Conservation (phyloP, 2,888 invertebrate genomes). For the Oscheius sp. region DNA sequence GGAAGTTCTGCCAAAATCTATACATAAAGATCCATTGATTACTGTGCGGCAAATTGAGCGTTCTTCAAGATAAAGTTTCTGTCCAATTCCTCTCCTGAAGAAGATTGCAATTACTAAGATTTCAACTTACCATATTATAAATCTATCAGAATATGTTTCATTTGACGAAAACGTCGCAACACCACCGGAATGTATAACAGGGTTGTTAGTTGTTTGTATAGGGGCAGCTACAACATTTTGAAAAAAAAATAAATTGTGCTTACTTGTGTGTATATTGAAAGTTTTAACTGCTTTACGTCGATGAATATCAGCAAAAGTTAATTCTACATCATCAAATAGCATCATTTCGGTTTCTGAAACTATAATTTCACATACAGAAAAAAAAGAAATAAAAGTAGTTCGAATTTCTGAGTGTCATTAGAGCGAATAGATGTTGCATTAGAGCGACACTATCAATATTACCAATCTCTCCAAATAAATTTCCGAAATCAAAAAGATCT, state of each 20-base stretch:
- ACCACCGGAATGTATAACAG: slow-evolving; percentile 55
- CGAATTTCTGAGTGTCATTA: too few relatives aligned
- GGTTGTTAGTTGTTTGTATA: slow-evolving; percentile 49
- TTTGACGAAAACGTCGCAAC: slow-evolving; percentile 52
- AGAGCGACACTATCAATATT: too few relatives aligned
- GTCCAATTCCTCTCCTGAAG: slow-evolving; percentile 59
- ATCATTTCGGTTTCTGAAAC: too few relatives aligned
- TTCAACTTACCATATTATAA: slow-evolving; percentile 57
- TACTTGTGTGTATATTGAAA: slow-evolving; percentile 17
- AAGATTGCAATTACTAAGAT: not conserved
- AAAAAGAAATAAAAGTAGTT: too few relatives aligned
- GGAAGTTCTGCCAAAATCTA: slow-evolving; percentile 60
- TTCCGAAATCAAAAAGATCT: too few relatives aligned
- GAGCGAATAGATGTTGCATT: too few relatives aligned
- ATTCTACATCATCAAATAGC: slow-evolving; percentile 7
- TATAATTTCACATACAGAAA: too few relatives aligned
- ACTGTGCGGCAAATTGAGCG: slow-evolving; percentile 50
- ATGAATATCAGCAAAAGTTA: slow-evolving; percentile 7
- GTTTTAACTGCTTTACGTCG: slow-evolving; percentile 4
- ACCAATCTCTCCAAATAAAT: too few relatives aligned
- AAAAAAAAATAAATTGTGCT: not conserved
- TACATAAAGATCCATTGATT: slow-evolving; percentile 51
- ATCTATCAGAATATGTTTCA: slow-evolving; percentile 50
- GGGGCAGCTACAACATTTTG: slow-evolving; percentile 55
- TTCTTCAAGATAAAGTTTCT: slow-evolving; percentile 60